Base-by-base conservation (phyloP, 2,113 vertebrate species). In the Colaptes auratus region DNA sequence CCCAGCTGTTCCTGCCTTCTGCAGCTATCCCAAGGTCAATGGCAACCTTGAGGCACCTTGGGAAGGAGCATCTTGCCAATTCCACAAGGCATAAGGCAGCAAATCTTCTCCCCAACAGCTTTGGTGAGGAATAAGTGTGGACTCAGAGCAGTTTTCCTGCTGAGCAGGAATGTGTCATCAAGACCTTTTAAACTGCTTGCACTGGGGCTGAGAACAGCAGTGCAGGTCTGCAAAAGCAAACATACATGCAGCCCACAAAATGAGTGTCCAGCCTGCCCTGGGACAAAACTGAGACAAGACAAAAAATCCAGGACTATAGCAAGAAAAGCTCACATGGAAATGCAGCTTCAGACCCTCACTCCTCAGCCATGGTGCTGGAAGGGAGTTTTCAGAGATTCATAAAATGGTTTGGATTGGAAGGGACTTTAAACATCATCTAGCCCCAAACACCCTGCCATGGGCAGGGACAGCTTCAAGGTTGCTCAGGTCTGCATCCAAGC, bases 1-100 rank as follows among this genome's bases (percentile, higher is more conserved):
- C 82, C 94, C 90, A 15, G 85, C 90, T 72, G 86, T 46, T 50
- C 82, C 91, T 84, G 90, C 70, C 81, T 85, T 84, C 74, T 23
- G 53, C 88, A 13, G 83, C 86, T 55, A 42, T 20, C 59, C 92
- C 7, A 66, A 24, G 95, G 83, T 86, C 95, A 90, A 24, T 2
- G 33, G 77, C 56, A 60, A 63, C 81, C 89, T n/a, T 3, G 11
- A 27, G 63, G 50, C 71, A 10, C 36, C 93, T 82, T 1, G 0
- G 85, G 55, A 89, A 91, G 81, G 78, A 96, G 64, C 90, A 65
- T 19, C 83, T 31, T 13, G 42, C 74, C 91, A 87, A 25, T 63
- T 73, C 44, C 77, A 7, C 19, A 1, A 39, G 89, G 64, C 66
- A 7, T 23, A 1, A 39, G 89, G 64, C 66, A 89, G 81, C 46